Percentiles rank a stretch among this genome's conserved stretches.
Evolutionary conservation across 1,140 invertebrate genomes (phyloP).

Genomic region (Tetragonula clypearis): DNA sequence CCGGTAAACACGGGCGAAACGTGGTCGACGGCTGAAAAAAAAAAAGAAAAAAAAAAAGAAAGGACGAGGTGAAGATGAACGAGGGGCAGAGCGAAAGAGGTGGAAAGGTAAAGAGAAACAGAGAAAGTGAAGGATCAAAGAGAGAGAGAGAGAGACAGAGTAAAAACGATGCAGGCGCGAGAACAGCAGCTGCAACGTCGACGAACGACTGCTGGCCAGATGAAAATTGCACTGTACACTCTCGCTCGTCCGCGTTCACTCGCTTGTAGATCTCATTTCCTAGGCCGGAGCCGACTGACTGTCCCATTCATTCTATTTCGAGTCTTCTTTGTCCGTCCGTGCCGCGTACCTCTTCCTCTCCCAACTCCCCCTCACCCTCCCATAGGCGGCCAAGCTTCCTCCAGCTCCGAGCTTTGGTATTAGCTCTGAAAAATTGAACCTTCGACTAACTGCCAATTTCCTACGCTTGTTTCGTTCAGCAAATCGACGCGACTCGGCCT

Average conservation of each 20-base stretch:
- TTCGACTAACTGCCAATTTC: constrained; percentile 68
- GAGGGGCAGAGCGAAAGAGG: background rate
- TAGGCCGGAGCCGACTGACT: constrained; percentile 39
- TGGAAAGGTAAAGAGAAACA: background rate
- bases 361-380: background rate
- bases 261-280: constrained; percentile 70
- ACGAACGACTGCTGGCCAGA: constrained; percentile 36
- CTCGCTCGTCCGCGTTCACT: constrained; percentile 38
- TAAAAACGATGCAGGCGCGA: constrained; percentile 27
- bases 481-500: constrained; percentile 28
- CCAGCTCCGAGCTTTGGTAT: constrained; percentile 39
- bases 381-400: background rate
- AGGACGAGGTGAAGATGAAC: background rate
- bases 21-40: constrained; percentile 30
- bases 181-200: constrained; percentile 26
- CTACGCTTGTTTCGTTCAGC: constrained; percentile 60
- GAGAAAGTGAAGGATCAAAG: no score
- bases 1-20: constrained; percentile 61
- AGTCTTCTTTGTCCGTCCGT: constrained; percentile 6
- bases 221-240: constrained; percentile 67
- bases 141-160: background rate
- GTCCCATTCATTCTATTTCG: constrained; percentile 35
- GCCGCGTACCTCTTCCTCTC: constrained; percentile 8
- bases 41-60: background rate
- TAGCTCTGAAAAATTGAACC: constrained; percentile 71